phyloP scores from a whole-genome alignment of 2,113 vertebrate species.

The Physeter macrocephalus region DNA sequence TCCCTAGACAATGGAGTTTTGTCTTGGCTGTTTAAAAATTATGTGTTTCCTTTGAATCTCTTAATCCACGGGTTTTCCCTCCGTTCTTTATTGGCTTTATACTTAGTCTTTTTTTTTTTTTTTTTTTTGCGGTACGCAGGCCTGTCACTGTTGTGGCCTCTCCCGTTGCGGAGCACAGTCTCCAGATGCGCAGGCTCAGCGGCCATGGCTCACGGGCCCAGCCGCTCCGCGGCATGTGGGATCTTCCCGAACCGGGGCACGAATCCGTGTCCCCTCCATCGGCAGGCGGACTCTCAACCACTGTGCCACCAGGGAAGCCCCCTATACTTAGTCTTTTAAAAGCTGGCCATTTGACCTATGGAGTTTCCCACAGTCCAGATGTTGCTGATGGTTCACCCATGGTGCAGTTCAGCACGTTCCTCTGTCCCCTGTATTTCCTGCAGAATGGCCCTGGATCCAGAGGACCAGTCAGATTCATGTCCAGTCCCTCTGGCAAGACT shows the following conservation, averaged over 20 bases:
- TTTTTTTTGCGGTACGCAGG: too few species aligned
- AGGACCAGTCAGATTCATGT: not conserved
- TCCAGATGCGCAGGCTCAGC: too few species aligned
- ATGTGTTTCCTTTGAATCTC: not conserved
- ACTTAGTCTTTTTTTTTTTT: not conserved
- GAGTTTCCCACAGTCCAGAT: not conserved
- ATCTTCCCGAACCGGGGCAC: too few species aligned
- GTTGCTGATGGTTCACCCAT: not conserved
- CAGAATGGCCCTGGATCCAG: not conserved
- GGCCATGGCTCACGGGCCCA: too few species aligned
- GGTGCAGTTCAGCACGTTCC: rapidly evolving
- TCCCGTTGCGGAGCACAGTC: too few species aligned
- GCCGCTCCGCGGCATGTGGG: too few species aligned
- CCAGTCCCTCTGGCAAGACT: not conserved
- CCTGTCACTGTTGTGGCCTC: too few species aligned
- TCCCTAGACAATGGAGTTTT: not conserved
- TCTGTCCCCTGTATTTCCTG: not conserved
- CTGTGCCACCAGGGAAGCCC: too few species aligned
- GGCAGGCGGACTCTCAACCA: too few species aligned
- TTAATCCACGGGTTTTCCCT: not conserved
- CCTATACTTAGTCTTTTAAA: not conserved
- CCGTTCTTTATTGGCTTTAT: not conserved
- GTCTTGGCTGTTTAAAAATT: not conserved
- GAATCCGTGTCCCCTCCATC: too few species aligned
- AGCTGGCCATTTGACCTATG: not conserved